Evolutionary conservation across 2,113 vertebrate species (phyloP).

Genomic region (Podarcis muralis): DNA sequence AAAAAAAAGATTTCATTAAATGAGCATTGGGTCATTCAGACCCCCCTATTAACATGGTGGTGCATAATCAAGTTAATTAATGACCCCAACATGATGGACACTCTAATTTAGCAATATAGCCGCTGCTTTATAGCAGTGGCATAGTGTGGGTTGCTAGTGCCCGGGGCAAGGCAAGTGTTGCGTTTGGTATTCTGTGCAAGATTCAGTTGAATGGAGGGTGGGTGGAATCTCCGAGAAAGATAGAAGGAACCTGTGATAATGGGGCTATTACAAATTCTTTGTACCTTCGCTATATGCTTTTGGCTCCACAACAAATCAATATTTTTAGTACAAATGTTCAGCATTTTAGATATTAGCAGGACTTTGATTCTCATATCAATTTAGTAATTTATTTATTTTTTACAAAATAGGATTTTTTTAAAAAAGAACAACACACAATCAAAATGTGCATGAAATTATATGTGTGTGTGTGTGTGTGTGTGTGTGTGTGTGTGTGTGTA

Average conservation of each 20-base stretch:
- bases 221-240: neutral
- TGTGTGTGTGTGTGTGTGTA: too few relatives aligned
- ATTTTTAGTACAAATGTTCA: neutral
- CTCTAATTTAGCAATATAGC: neutral
- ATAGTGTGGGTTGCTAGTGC: too few relatives aligned
- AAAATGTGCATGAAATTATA: too few relatives aligned
- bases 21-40: neutral
- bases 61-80: neutral
- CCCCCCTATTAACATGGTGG: neutral
- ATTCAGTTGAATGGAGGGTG: neutral
- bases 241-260: neutral
- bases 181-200: neutral
- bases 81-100: neutral
- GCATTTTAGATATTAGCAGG: too few relatives aligned
- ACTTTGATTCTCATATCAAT: neutral
- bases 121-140: neutral
- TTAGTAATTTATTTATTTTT: neutral
- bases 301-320: too few relatives aligned
- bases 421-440: too few relatives aligned
- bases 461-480: too few relatives aligned
- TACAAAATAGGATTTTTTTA: too few relatives aligned
- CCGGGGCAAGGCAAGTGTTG: too few relatives aligned
- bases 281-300: neutral
- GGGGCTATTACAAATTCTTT: neutral
- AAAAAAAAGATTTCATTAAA: neutral